Conservation (phyloP, 1,140 invertebrate species). For the Ceratina calcarata region DNA sequence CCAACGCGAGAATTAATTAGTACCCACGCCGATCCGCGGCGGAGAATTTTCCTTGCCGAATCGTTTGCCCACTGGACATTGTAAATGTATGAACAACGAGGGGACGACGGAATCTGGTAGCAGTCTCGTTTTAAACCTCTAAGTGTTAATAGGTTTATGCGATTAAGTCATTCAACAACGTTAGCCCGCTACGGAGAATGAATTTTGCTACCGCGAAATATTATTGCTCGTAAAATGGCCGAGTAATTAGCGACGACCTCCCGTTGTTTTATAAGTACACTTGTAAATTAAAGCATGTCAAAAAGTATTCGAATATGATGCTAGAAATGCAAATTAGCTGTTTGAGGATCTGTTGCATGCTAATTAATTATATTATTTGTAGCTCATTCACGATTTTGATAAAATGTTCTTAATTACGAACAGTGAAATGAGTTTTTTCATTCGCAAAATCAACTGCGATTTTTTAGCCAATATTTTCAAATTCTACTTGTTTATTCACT, state of each 20-base stretch:
- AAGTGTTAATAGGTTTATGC: slow-evolving; percentile 4
- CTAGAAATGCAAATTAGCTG: no score
- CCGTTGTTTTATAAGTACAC: slow-evolving; percentile 3
- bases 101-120: not conserved
- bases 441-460: no score
- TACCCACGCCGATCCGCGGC: not conserved
- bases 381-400: not conserved
- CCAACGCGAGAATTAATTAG: slow-evolving; percentile 43
- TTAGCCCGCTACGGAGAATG: not conserved
- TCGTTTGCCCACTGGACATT: slow-evolving; percentile 13
- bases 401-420: not conserved
- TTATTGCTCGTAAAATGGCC: not conserved
- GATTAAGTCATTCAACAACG: slow-evolving; percentile 2
- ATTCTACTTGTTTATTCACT: no score
- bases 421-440: no score
- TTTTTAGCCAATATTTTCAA: no score
- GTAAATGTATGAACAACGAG: not conserved
- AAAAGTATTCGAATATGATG: not conserved
- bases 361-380: not conserved
- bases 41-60: slow-evolving; percentile 27
- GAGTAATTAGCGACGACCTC: not conserved
- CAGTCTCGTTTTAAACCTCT: not conserved
- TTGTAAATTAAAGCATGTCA: not conserved
- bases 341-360: not conserved
- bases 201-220: not conserved